Conservation (phyloP, 2,797 vertebrate species). For the Geotrypetes seraphini region DNA sequence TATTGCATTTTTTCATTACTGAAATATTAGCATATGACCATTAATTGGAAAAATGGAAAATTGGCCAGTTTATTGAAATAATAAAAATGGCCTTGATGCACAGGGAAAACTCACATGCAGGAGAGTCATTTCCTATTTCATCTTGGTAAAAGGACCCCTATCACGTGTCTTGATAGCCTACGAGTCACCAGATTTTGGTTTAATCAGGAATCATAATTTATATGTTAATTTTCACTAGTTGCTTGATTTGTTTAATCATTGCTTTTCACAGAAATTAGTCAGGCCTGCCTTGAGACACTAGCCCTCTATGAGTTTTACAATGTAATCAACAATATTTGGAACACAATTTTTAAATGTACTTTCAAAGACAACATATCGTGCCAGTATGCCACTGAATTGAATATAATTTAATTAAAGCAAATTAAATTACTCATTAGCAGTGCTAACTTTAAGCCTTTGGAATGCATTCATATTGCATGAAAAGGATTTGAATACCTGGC, state of each 20-base stretch:
- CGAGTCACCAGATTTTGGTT: conserved; percentile 19
- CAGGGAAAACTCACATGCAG: too few relatives aligned
- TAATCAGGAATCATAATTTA: conserved; percentile 17
- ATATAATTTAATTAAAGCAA: conserved; percentile 50
- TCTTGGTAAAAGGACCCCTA: too few relatives aligned
- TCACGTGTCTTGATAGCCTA: too few relatives aligned
- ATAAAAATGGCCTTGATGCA: too few relatives aligned
- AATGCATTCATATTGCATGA: conserved; percentile 34
- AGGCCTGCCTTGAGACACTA: conserved; percentile 20
- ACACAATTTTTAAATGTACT: conserved; percentile 36
- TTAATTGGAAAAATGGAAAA: too few relatives aligned
- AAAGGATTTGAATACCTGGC: conserved; percentile 46
- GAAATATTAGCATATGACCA: too few relatives aligned
- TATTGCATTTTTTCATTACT: too few relatives aligned
- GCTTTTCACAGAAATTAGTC: conserved; percentile 11
- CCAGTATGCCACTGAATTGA: conserved; percentile 43
- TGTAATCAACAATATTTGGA: conserved; percentile 30
- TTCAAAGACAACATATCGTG: conserved; percentile 33
- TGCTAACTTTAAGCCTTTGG: conserved; percentile 45
- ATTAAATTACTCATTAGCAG: conserved; percentile 45
- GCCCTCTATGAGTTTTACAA: conserved; percentile 12
- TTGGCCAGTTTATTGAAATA: too few relatives aligned
- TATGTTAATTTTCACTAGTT: conserved; percentile 29
- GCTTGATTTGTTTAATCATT: conserved; percentile 30
- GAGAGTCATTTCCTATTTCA: too few relatives aligned